phyloP scores from a whole-genome alignment of 2,113 vertebrate genomes.

The Bubo blakistoni region DNA sequence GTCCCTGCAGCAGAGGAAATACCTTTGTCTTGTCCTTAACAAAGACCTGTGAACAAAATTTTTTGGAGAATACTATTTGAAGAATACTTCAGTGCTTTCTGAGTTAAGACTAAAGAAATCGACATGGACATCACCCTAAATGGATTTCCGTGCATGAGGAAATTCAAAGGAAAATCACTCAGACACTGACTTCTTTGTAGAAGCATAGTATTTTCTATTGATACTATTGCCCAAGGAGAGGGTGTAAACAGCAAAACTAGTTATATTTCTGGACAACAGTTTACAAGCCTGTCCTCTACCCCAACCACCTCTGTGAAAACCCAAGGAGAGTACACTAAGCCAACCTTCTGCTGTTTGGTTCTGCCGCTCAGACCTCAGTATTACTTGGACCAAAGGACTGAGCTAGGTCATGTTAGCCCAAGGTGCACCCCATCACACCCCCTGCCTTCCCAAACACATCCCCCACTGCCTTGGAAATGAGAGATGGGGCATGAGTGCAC shows the following conservation, averaged over 20 bases:
- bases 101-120: background rate
- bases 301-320: background rate
- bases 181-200: background rate
- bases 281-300: background rate
- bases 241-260: background rate
- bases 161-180: background rate
- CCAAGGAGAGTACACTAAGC: too few species aligned
- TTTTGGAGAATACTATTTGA: background rate
- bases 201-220: background rate
- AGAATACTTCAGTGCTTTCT: background rate
- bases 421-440: background rate
- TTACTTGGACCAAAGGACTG: background rate
- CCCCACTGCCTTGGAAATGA: background rate
- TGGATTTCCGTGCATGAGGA: background rate
- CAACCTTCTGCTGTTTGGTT: background rate
- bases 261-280: background rate
- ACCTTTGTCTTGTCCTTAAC: background rate
- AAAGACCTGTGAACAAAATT: background rate
- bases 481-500: rapidly evolving
- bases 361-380: background rate
- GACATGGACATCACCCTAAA: background rate
- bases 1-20: background rate
- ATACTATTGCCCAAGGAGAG: background rate
- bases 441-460: background rate
- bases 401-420: background rate